Conservation (phyloP, 2,888 invertebrate genomes). For the Melinaea marsaeus region DNA sequence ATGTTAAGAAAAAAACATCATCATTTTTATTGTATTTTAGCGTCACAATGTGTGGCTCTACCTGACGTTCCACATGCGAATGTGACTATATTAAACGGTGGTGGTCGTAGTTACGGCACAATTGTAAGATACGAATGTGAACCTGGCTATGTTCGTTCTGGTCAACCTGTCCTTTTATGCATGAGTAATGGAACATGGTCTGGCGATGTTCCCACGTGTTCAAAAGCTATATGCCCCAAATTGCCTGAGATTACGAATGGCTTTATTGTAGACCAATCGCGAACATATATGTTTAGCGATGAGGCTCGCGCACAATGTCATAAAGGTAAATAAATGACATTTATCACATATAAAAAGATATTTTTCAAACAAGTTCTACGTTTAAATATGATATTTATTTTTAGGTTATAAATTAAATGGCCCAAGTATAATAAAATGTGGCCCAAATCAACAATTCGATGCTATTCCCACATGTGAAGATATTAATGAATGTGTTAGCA, state of each 20-base stretch:
- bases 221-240: conserved; percentile 84
- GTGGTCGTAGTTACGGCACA: conserved; percentile 94
- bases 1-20: conserved; percentile 7
- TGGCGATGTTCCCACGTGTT: conserved; percentile 91
- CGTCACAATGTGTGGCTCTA: conserved; percentile 93
- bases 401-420: conserved; percentile 90
- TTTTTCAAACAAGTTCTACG: conserved; percentile 5
- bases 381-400: conserved; percentile 24
- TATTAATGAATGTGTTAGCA: conserved; percentile 92
- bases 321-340: conserved; percentile 67
- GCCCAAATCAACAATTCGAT: conserved; percentile 89
- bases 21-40: conserved; percentile 60
- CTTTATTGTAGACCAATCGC: conserved; percentile 87
- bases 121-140: conserved; percentile 95
- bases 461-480: conserved; percentile 93
- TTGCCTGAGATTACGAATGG: conserved; percentile 92
- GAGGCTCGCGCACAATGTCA: conserved; percentile 95
- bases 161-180: conserved; percentile 93
- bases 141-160: conserved; percentile 91
- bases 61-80: conserved; percentile 93
- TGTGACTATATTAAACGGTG: conserved; percentile 90
- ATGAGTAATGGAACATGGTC: conserved; percentile 98
- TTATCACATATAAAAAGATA: not conserved
- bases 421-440: conserved; percentile 89
- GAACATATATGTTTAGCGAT: conserved; percentile 90